Base-by-base conservation (phyloP, 1,140 invertebrate species). In the Leguminivora glycinivorella region DNA sequence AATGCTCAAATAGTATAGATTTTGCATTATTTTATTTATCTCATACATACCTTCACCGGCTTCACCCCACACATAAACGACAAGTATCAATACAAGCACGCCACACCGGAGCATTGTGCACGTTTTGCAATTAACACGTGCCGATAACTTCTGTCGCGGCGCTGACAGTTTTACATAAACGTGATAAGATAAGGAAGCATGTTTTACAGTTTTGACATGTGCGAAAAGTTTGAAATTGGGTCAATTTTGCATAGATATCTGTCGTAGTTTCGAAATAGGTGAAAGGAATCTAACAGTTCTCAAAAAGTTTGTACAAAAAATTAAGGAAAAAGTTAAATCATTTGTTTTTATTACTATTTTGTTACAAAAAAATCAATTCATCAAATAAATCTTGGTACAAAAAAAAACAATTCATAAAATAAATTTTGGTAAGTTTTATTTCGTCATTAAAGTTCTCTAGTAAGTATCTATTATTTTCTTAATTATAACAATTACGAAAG, bases 141-240 rank as follows among this genome's bases (percentile, higher is more conserved):
- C 14, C 24, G 29, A 10, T 60, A 29, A 60, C 2, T 29, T n/a
- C 24, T 56, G 24, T 25, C 19, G 17, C 25, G 24, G 12, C 56
- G 25, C 1, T 60, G 26, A 60, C 25, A 60, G 58, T 63, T 63
- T 63, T 34, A 17, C 58, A 63, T 63, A 63, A 26, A n/a, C 58
- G 26, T 4, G 29, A 63, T 63, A 63, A 63, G 58, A 34, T 63
- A 34, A 63, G 26, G 58, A 63, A 17, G 29, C 58, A 63, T 63
- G 58, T 63, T 63, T 24, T 29, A 10, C 0, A 7, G 1, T 22
- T 52, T 52, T 52, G 47, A 52, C 47, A 52, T 52, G 47, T 52
- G 7, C 47, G 47, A 22, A 52, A 9, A 52, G 19, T 52, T n/a
- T 3, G 22, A 7, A 52, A 52, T 52, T 52, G 47, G 47, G 47